Evolutionary conservation across 2,113 vertebrate genomes (phyloP).

Genomic region (Cathartes aura): DNA sequence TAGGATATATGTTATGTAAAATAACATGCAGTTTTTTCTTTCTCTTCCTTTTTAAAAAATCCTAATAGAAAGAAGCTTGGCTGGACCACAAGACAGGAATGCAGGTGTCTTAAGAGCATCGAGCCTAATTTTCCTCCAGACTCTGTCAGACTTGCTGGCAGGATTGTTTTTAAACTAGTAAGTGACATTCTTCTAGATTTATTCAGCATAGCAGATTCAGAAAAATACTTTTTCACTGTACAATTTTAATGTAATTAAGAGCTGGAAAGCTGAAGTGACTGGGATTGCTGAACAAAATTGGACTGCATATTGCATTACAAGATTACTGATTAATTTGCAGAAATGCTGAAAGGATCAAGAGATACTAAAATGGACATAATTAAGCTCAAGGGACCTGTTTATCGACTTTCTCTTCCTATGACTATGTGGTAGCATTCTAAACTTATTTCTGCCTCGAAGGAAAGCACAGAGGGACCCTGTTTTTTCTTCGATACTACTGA

Average conservation of each 20-base stretch:
- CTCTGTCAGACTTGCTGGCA: slow-evolving; percentile 89
- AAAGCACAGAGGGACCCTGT: background rate
- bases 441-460: background rate
- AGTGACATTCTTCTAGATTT: slow-evolving; percentile 34
- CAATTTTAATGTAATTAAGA: slow-evolving; percentile 44
- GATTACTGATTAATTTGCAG: background rate
- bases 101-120: slow-evolving; percentile 84
- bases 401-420: background rate
- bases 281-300: background rate
- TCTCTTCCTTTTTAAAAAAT: background rate
- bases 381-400: background rate
- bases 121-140: slow-evolving; percentile 88
- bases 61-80: slow-evolving; percentile 88
- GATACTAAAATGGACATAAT: background rate
- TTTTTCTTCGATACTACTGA: background rate
- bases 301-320: background rate
- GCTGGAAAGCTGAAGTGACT: background rate
- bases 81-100: slow-evolving; percentile 88
- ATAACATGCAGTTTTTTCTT: background rate
- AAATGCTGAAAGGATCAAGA: background rate
- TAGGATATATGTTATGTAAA: background rate
- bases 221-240: background rate
- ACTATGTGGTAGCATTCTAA: background rate
- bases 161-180: slow-evolving; percentile 89
- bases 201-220: background rate